Conservation (phyloP, 2,797 vertebrate species). For the Cetoscarus ocellatus region DNA sequence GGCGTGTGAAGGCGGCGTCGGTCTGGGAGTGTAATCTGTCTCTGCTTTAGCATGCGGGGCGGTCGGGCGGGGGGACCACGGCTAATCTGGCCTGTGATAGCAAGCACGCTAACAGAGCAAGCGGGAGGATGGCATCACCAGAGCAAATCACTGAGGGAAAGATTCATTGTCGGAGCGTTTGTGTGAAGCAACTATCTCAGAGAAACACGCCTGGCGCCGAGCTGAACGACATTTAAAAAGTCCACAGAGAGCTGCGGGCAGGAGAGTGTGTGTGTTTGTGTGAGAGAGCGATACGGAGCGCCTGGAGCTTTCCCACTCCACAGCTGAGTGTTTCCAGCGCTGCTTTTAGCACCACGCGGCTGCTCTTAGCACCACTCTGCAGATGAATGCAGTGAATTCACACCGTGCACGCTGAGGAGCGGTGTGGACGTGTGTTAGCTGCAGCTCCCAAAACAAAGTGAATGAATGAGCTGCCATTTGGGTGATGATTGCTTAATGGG, state of each 20-base stretch:
- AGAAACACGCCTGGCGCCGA: conserved; percentile 54
- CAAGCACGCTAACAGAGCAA: conserved; percentile 4
- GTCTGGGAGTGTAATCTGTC: conserved; percentile 37
- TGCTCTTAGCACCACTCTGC: conserved; percentile 33
- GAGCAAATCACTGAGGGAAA: conserved; percentile 37
- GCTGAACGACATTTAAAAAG: conserved; percentile 61
- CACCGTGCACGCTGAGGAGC: conserved; percentile 13
- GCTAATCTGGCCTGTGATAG: conserved; percentile 37
- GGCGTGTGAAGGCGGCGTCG: conserved; percentile 5
- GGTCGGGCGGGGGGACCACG: background rate
- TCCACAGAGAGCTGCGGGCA: conserved; percentile 51
- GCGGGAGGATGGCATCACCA: conserved; percentile 6
- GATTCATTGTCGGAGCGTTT: conserved; percentile 42
- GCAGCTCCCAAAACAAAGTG: conserved; percentile 16
- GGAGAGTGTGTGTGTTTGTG: conserved; percentile 34
- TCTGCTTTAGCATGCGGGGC: conserved; percentile 3
- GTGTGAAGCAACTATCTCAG: conserved; percentile 62
- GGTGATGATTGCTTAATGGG: conserved; percentile 38
- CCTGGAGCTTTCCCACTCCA: conserved; percentile 53
- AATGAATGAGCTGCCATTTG: conserved; percentile 41
- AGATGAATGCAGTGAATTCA: conserved; percentile 34
- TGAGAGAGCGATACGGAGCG: conserved; percentile 38
- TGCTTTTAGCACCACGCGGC: conserved; percentile 54
- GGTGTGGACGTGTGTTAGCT: conserved; percentile 8
- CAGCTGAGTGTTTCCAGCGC: conserved; percentile 53